A percentile compares a stretch with the other conserved stretches of the same genome.
Conservation (phyloP, 2,888 invertebrate species). For the Coleophora deauratella region DNA sequence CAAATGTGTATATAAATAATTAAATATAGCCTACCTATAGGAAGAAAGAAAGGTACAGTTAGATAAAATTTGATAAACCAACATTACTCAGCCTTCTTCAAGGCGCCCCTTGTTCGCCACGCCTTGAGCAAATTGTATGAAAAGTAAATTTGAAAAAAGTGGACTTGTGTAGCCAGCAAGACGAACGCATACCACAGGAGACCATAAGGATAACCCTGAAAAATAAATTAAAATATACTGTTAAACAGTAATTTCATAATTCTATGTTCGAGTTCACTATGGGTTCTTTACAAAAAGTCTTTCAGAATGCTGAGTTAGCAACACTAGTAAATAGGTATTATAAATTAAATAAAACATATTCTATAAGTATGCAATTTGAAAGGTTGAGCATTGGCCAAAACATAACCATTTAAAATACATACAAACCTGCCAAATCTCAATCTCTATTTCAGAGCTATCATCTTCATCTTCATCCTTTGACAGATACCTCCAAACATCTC, state of each 20-base stretch:
- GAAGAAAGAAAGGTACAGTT: no score
- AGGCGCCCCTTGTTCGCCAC: conserved; percentile 84
- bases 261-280: no score
- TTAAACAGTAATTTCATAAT: conserved; percentile 1
- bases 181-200: conserved; percentile 95
- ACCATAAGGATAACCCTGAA: conserved; percentile 91
- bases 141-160: conserved; percentile 89
- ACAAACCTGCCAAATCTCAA: conserved; percentile 87
- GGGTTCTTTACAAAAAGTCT: no score
- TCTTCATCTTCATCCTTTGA: conserved; percentile 68
- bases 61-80: no score
- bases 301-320: no score
- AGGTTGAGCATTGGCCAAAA: no score
- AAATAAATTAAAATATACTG: conserved; percentile 14
- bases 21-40: no score
- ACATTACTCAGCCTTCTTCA: conserved; percentile 79
- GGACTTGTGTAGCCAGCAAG: conserved; percentile 89
- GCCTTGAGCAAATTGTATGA: conserved; percentile 86
- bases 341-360: no score
- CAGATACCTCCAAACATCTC: conserved; percentile 88
- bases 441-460: conserved; percentile 69
- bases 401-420: no score
- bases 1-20: no score
- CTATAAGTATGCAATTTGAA: no score
- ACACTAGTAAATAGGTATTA: no score